Conservation (phyloP, 1,140 invertebrate genomes). For the Hypsibius dujardini region DNA sequence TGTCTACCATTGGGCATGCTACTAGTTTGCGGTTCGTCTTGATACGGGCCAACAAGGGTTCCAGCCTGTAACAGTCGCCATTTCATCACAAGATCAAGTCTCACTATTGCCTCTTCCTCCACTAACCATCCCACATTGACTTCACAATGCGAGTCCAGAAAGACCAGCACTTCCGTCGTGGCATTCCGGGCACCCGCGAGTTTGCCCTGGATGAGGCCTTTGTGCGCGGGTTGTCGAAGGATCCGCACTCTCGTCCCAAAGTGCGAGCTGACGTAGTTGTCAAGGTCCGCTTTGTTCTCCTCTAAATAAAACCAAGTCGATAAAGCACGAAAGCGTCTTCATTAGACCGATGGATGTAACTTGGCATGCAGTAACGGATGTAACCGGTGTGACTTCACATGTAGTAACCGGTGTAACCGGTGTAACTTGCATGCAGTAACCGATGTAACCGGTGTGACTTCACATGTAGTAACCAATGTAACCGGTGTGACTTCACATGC, state of each 20-base stretch:
- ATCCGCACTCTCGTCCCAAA: constrained; percentile 32
- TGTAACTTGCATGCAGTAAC: no score
- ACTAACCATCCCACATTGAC: constrained; percentile 40
- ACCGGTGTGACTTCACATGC: no score
- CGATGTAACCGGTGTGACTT: no score
- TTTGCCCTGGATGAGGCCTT: constrained; percentile 66
- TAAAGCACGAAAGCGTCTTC: background rate
- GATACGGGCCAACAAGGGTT: constrained; percentile 60
- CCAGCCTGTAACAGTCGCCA: constrained; percentile 43
- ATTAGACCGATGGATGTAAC: no score
- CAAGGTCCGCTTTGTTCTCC: constrained; percentile 56
- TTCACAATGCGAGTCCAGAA: constrained; percentile 85
- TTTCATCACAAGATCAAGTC: constrained; percentile 20
- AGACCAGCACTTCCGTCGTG: constrained; percentile 59
- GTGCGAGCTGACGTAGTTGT: constrained; percentile 46
- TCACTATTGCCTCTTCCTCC: constrained; percentile 18
- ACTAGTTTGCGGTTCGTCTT: constrained; percentile 40
- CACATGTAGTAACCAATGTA: no score
- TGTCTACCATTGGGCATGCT: constrained; percentile 13
- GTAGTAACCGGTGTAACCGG: no score
- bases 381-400: no score
- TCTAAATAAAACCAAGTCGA: constrained; percentile 24
- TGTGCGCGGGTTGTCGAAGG: constrained; percentile 48
- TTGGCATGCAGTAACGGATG: no score
- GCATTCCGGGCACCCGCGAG: constrained; percentile 61